Evolutionary conservation across 2,888 invertebrate species (phyloP).

Genomic region (Gerris lacustris): DNA sequence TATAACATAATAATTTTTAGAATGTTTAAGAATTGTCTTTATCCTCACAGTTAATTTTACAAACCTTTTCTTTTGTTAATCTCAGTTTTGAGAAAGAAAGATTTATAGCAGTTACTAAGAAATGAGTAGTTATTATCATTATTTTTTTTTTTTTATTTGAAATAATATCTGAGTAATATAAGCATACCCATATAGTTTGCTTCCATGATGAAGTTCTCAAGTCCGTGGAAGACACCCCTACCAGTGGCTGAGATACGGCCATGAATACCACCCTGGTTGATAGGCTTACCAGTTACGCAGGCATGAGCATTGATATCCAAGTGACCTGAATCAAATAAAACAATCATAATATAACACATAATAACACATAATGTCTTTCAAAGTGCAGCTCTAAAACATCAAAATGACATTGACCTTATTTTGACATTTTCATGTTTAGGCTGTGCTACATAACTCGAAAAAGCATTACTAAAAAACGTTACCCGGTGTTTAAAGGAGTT

Average conservation of each 20-base stretch:
- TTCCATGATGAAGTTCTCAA: slow-evolving; percentile 88
- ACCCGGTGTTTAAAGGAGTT: too few relatives aligned
- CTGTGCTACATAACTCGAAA: too few relatives aligned
- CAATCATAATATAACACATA: not conserved
- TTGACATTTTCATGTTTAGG: too few relatives aligned
- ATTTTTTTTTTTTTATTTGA: too few relatives aligned
- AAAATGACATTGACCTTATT: too few relatives aligned
- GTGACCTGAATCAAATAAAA: slow-evolving; percentile 21
- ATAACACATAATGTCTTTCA: not conserved
- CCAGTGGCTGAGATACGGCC: slow-evolving; percentile 96
- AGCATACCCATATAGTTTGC: slow-evolving; percentile 73
- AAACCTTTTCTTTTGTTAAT: too few relatives aligned
- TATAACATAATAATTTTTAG: not conserved
- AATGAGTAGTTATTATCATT: too few relatives aligned
- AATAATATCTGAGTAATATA: not conserved
- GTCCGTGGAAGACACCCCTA: slow-evolving; percentile 82
- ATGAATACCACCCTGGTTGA: slow-evolving; percentile 91
- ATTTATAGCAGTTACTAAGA: too few relatives aligned
- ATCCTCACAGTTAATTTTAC: too few relatives aligned
- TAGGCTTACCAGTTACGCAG: slow-evolving; percentile 95
- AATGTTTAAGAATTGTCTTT: too few relatives aligned
- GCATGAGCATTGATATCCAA: slow-evolving; percentile 89
- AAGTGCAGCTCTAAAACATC: not conserved
- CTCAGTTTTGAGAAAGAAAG: too few relatives aligned
- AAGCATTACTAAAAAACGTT: too few relatives aligned